Percentiles rank a stretch among this genome's conserved stretches.
phyloP scores from a whole-genome alignment of 2,113 vertebrate genomes.

The Coptodon rendalli region DNA sequence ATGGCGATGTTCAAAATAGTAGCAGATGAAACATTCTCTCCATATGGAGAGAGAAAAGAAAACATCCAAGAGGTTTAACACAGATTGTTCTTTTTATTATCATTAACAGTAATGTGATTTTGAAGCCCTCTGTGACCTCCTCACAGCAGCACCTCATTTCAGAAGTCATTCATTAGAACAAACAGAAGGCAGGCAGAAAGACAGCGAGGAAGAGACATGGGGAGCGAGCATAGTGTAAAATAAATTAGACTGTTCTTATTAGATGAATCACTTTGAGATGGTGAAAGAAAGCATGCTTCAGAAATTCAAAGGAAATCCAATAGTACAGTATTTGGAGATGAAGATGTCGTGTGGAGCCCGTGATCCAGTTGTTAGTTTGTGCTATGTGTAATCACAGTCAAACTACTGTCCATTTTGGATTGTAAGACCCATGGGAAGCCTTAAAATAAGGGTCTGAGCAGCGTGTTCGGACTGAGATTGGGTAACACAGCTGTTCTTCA shows the following conservation, averaged over 20 bases:
- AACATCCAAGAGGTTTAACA: conserved; percentile 60
- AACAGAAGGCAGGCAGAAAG: conserved; percentile 67
- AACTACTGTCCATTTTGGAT: conserved; percentile 42
- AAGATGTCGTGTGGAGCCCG: conserved; percentile 8
- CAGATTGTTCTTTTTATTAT: conserved; percentile 76
- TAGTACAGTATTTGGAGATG: conserved; percentile 23
- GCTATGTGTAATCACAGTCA: conserved; percentile 39
- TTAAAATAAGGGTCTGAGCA: conserved; percentile 2
- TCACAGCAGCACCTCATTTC: conserved; percentile 70
- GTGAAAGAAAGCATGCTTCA: background rate
- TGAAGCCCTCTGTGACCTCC: conserved; percentile 67
- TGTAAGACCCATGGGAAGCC: conserved; percentile 3
- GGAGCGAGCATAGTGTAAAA: conserved; percentile 41
- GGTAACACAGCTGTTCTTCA: conserved; percentile 10
- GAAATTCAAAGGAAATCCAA: conserved; percentile 20
- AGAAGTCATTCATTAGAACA: conserved; percentile 73
- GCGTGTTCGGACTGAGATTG: conserved; percentile 36
- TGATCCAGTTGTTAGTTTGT: conserved; percentile 43
- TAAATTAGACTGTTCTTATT: conserved; percentile 60
- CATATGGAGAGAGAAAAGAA: conserved; percentile 52
- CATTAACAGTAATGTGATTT: conserved; percentile 74
- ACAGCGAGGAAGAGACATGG: conserved; percentile 30
- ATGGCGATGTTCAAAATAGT: conserved; percentile 30
- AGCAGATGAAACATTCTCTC: conserved; percentile 56
- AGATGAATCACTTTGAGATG: conserved; percentile 35